A percentile compares a stretch with the other conserved stretches of the same genome.
Evolutionary conservation across 2,113 vertebrate species (phyloP).

Genomic region (Rhinichthys klamathensis): DNA sequence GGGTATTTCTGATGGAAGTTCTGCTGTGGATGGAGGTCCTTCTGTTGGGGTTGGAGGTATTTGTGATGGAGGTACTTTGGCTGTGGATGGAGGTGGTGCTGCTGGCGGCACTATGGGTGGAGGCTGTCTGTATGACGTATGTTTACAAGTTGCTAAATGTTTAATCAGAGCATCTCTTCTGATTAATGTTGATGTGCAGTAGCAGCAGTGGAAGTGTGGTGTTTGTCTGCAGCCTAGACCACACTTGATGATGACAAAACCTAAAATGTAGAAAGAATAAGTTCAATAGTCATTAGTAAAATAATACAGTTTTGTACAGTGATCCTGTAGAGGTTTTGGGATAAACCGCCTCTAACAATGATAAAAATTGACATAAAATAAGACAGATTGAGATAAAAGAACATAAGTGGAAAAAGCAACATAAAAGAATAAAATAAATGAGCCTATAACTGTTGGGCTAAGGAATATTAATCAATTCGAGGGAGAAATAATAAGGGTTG

Average conservation of each 20-base stretch:
- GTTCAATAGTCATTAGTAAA: no score
- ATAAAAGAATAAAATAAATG: no score
- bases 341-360: no score
- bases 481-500: background rate
- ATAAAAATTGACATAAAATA: background rate
- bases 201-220: background rate
- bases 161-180: constrained; percentile 7
- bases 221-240: background rate
- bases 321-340: no score
- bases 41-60: background rate
- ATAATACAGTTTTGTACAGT: no score
- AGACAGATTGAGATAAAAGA: no score
- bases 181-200: background rate
- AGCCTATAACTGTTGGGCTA: no score
- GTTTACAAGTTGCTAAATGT: background rate
- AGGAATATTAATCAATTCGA: background rate
- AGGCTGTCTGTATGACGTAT: background rate
- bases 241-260: background rate
- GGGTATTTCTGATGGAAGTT: no score
- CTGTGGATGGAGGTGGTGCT: background rate
- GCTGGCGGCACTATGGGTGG: background rate
- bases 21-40: no score
- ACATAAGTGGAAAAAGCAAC: no score
- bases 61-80: background rate
- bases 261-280: no score